Evolutionary conservation across 1,140 invertebrate species (phyloP).

Genomic region (Lasioglossum albipes): DNA sequence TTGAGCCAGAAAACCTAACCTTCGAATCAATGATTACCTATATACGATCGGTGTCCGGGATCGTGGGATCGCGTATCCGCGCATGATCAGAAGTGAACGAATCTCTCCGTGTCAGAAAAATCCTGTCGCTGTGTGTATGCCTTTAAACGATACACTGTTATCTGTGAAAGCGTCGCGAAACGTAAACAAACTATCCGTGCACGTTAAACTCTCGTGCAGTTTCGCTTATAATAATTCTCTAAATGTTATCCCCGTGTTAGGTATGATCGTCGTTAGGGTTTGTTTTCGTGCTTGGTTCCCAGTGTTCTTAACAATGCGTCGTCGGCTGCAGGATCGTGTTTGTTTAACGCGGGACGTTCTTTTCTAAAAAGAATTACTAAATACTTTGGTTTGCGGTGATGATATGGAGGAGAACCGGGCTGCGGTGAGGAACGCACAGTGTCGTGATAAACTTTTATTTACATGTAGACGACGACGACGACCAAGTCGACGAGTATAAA

Average conservation of each 20-base stretch:
- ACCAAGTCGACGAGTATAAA: slow-evolving; percentile 50
- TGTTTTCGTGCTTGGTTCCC: slow-evolving; percentile 26
- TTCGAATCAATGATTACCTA: not conserved
- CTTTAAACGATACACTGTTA: slow-evolving; percentile 32
- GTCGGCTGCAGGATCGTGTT: slow-evolving; percentile 7
- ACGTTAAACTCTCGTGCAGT: not conserved
- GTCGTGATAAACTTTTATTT: slow-evolving; percentile 36
- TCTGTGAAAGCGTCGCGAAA: slow-evolving; percentile 29
- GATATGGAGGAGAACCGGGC: slow-evolving; percentile 5
- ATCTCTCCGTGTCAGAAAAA: slow-evolving; percentile 33
- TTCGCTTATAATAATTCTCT: slow-evolving; percentile 3
- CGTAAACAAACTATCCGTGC: slow-evolving; percentile 36
- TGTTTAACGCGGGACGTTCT: not conserved
- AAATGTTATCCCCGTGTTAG: not conserved
- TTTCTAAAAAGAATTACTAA: not conserved
- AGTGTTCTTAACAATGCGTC: not conserved
- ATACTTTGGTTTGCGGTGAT: not conserved
- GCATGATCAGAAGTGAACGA: slow-evolving; percentile 32
- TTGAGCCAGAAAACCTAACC: slow-evolving; percentile 20
- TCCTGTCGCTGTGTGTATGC: slow-evolving; percentile 22
- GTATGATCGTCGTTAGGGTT: slow-evolving; percentile 28
- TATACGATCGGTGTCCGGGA: not conserved
- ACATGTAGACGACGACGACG: slow-evolving; percentile 14
- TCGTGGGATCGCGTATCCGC: slow-evolving; percentile 27
- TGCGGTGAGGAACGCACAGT: not conserved